Percentiles rank a stretch among this genome's conserved stretches.
Evolutionary conservation across 2,113 vertebrate species (phyloP).

Genomic region (Jaculus jaculus): DNA sequence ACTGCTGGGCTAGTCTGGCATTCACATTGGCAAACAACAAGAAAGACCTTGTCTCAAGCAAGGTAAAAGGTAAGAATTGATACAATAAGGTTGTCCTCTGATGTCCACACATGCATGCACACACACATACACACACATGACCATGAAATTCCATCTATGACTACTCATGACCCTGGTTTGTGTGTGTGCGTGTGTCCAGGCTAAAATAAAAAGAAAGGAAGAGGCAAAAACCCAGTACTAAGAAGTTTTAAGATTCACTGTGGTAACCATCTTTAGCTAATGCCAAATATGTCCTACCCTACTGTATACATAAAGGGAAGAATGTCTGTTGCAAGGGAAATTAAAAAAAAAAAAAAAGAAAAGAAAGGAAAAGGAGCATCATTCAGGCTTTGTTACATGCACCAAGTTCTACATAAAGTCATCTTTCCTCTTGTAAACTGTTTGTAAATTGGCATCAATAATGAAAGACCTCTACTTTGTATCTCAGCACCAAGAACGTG

Average conservation of each 20-base stretch:
- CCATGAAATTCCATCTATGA: not conserved
- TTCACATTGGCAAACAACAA: too few relatives aligned
- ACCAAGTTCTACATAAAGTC: not conserved
- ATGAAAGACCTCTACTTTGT: not conserved
- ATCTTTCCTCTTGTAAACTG: not conserved
- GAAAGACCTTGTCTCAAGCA: too few relatives aligned
- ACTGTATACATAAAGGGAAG: not conserved
- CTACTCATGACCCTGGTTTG: not conserved
- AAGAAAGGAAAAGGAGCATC: not conserved
- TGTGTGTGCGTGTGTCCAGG: not conserved
- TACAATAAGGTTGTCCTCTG: too few relatives aligned
- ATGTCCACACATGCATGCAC: too few relatives aligned
- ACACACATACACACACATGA: too few relatives aligned
- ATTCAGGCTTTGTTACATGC: not conserved
- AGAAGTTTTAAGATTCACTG: not conserved
- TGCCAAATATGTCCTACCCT: not conserved
- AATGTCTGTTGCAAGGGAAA: not conserved
- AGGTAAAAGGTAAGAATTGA: too few relatives aligned
- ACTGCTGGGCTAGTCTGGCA: too few relatives aligned
- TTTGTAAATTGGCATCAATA: not conserved
- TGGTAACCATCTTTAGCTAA: not conserved
- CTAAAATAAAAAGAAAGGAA: not conserved
- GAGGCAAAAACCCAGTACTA: not conserved
- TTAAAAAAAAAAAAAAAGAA: not conserved
- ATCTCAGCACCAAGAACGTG: not conserved